These are phyloP conservation scores for Epicauta chinensis DNA, from an alignment of 1,140 invertebrate species.

Conservation along the genomic window DNA sequence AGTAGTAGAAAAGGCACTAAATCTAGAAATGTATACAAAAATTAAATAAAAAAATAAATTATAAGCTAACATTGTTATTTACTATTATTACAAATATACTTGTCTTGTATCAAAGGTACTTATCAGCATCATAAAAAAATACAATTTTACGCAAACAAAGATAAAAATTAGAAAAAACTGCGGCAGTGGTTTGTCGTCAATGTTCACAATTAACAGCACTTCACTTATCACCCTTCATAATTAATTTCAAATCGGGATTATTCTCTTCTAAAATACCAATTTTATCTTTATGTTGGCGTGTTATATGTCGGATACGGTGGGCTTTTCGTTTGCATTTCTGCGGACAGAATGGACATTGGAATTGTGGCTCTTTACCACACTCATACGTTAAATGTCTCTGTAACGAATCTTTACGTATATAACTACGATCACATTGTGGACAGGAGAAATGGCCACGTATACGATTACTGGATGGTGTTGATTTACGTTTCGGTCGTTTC, in stretches of 20 bases:
- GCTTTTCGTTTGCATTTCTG: conserved; percentile 54
- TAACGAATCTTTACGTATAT: conserved; percentile 59
- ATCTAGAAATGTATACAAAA: background rate
- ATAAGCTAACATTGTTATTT: conserved; percentile 1
- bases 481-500: conserved; percentile 30
- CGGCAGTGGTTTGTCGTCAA: conserved; percentile 4
- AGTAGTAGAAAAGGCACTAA: background rate
- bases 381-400: conserved; percentile 57
- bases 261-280: conserved; percentile 43
- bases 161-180: background rate
- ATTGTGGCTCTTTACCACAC: conserved; percentile 66
- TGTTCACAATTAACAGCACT: too few relatives aligned
- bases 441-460: conserved; percentile 50
- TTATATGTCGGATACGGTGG: conserved; percentile 53
- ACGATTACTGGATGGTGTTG: conserved; percentile 27
- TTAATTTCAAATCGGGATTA: conserved; percentile 33
- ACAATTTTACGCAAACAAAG: too few relatives aligned
- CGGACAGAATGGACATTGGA: conserved; percentile 72
- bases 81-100: too few relatives aligned
- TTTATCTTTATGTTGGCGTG: conserved; percentile 50
- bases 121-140: background rate
- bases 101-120: background rate
- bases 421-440: conserved; percentile 55
- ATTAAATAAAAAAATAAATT: conserved; percentile 8
- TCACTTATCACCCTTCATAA: background rate